A percentile compares a stretch with the other conserved stretches of the same genome.
phyloP scores from a whole-genome alignment of 2,888 invertebrate species.

The Copidosoma aretas region DNA sequence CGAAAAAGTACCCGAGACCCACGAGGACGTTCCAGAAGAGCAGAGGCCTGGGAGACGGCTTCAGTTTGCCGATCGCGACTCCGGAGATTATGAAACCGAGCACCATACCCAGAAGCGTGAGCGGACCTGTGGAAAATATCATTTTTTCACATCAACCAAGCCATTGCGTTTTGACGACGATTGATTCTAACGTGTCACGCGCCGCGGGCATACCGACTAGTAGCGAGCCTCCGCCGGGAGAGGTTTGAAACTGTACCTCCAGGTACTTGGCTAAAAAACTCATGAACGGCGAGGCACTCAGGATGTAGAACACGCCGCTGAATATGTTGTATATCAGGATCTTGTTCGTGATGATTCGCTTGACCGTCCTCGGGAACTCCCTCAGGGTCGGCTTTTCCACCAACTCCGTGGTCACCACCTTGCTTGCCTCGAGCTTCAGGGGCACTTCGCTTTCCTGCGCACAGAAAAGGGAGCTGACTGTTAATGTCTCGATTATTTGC shows the following conservation, averaged over 20 bases:
- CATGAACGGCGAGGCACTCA: conserved; percentile 71
- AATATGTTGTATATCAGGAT: conserved; percentile 72
- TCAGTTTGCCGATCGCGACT: conserved; percentile 68
- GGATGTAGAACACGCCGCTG: conserved; percentile 71
- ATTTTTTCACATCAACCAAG: not conserved
- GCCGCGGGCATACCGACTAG: conserved; percentile 75
- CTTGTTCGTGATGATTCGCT: conserved; percentile 70
- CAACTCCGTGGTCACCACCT: not conserved
- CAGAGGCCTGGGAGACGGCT: conserved; percentile 67
- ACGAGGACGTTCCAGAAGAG: conserved; percentile 71
- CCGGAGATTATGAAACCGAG: conserved; percentile 69
- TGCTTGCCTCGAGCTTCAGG: conserved; percentile 41
- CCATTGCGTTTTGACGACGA: not conserved
- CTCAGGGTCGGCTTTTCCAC: conserved; percentile 49
- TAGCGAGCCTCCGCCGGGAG: conserved; percentile 71
- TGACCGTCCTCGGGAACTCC: conserved; percentile 69
- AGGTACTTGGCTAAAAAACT: conserved; percentile 78
- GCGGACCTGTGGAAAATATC: conserved; percentile 61
- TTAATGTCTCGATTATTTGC: too few species aligned
- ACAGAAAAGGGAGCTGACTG: too few species aligned
- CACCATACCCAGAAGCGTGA: conserved; percentile 68
- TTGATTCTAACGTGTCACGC: too few species aligned
- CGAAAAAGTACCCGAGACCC: conserved; percentile 65
- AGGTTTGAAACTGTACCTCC: conserved; percentile 75
- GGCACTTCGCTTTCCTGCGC: conserved; percentile 52